phyloP scores from a whole-genome alignment of 2,888 invertebrate genomes.

The Pemphredon lugubris region DNA sequence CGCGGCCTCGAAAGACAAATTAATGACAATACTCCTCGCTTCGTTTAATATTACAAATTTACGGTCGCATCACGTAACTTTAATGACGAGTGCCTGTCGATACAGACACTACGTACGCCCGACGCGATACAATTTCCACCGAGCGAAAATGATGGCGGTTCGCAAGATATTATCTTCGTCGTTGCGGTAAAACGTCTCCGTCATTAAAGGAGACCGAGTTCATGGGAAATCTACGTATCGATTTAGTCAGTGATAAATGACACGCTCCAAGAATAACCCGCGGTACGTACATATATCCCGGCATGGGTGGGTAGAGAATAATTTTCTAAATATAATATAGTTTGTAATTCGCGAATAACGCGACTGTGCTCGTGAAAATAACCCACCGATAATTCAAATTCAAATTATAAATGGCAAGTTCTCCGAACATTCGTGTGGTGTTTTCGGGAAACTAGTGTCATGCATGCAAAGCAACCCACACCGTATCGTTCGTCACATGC shows the following conservation, averaged over 20 bases:
- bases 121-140: not conserved
- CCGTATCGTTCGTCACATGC: conserved; percentile 8
- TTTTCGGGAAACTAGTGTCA: too few relatives aligned
- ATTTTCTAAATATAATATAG: too few relatives aligned
- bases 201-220: not conserved
- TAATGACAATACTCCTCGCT: conserved; percentile 41
- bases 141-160: not conserved
- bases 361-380: too few relatives aligned
- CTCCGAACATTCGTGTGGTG: too few relatives aligned
- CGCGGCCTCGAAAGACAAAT: conserved; percentile 53
- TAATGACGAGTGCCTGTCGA: conserved; percentile 19
- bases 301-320: not conserved
- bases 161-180: not conserved
- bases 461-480: too few relatives aligned
- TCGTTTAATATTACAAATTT: conserved; percentile 49
- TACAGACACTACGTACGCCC: conserved; percentile 12
- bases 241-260: not conserved
- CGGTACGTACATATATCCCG: not conserved
- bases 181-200: too few relatives aligned
- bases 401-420: too few relatives aligned
- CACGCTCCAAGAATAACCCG: not conserved
- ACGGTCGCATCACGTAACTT: conserved; percentile 44
- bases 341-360: too few relatives aligned
- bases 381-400: too few relatives aligned
- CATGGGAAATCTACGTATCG: not conserved